Evolutionary conservation across 1,140 invertebrate genomes (phyloP), one percentile per base, ranked within the genome.

Genomic region (Chrysomallon squamiferum): DNA sequence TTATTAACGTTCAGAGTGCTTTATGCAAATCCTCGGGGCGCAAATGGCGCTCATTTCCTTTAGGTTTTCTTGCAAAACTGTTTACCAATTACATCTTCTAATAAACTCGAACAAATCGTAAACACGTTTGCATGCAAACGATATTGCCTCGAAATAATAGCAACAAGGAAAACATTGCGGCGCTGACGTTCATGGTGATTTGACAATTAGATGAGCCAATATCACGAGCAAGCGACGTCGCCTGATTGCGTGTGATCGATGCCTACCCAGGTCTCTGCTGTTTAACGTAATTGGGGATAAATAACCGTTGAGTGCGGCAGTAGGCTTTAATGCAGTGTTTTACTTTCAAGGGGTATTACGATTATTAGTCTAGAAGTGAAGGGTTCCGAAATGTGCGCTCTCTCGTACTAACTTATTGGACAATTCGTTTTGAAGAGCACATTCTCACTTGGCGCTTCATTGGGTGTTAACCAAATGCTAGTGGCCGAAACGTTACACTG

Each of bases 71-170:
- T 54, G 50, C 29, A 25, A 25, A 54, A 54, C 50, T 54, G 50
- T 54, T 54, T 54, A 54, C 50, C 50, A 54, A 54, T 54, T 54
- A 54, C 50, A 54, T 54, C 50, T 54, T 30, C 15, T 54, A 54
- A 54, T 54, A 54, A 30, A 54, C 50, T 27, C 50, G 29, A 27
- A 54, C 50, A 27, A 54, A 54, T 54, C 50, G 50, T 27, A 30
- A 25, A 54, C 50, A 54, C 50, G 50, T 30, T 54, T 30, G 50
- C 50, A 25, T 54, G 50, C 22, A 54, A 54, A 54, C 50, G 50
- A 54, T 27, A 54, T 30, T 30, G 50, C 22, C 29, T 27, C 25
- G 22, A 54, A 54, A 54, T 30, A 54, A 54, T 54, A 54, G 22
- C 50, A 27, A 54, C 50, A 54, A 54, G 50, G 50, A 54, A 27